Evolutionary conservation across 2,797 vertebrate genomes (phyloP), one percentile per base, ranked within the genome.

Genomic region (Pseudomugil tenellus): DNA sequence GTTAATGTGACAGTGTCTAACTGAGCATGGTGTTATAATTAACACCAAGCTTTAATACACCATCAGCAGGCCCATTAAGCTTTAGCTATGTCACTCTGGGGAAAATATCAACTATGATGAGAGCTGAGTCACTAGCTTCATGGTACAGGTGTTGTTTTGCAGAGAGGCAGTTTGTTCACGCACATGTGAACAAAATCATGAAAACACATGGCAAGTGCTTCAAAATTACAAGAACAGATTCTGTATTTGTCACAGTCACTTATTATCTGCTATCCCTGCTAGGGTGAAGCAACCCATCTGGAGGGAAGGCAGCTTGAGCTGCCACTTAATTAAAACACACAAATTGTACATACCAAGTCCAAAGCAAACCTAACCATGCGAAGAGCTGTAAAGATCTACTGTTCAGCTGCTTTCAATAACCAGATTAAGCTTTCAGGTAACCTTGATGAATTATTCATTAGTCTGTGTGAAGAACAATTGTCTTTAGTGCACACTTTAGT

Each of bases 41-140:
- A 92, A 89, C 85, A 85, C 86, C 52, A 12, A 58, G 71, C 84
- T 79, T 84, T 86, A 85, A 78, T 84, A 83, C 83, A 77, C 74
- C 74, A 87, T 88, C 85, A 87, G 72, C 75, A 73, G 84, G 74
- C 83, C 75, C 80, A 88, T 91, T 92, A 87, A 70, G 73, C 83
- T 81, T 82, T 31, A 60, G 77, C 80, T 63, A 63, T 83, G 87
- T 87, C 89, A 88, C 86, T 83, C 82, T 74, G 74, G 86, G 84
- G 89, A 87, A 83, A 84, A 66, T 57, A 73, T 63, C 21, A 1
- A 34, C 74, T 57, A 53, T 67, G 74, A 87, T 48, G 68, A 73
- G 58, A 79, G 79, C 37, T 21, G 25, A 76, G 77, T 68, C 55
- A 10, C 63, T 32, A 37, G 66, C 63, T 72, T 76, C 31, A 59